Percentiles rank a stretch among this genome's conserved stretches.
phyloP scores from a whole-genome alignment of 2,888 invertebrate species.

The Octonoba sinensis region DNA sequence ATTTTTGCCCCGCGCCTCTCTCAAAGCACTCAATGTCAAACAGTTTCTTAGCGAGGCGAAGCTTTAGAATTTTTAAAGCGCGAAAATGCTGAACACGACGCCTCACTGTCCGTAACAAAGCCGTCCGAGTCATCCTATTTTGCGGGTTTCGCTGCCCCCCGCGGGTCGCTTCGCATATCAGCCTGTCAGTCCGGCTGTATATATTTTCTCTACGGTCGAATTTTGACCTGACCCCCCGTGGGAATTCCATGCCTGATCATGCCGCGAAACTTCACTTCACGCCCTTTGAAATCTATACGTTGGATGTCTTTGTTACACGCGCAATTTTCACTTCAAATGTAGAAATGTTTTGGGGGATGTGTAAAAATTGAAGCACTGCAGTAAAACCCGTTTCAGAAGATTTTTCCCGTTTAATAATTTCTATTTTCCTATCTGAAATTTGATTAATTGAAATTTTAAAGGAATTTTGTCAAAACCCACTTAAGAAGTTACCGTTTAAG shows the following conservation, averaged over 20 bases:
- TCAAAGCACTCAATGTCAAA: too few relatives aligned
- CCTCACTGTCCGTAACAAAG: conserved; percentile 9
- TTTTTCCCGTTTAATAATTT: too few relatives aligned
- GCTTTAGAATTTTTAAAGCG: conserved; percentile 1
- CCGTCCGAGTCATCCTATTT: conserved; percentile 16
- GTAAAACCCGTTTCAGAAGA: too few relatives aligned
- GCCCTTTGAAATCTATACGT: conserved; percentile 16
- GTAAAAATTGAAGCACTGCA: too few relatives aligned
- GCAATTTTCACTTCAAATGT: conserved; percentile 40
- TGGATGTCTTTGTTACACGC: conserved; percentile 55
- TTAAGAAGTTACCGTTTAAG: too few relatives aligned
- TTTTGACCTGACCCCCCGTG: conserved; percentile 56
- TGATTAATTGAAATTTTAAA: too few relatives aligned
- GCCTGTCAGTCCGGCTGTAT: conserved; percentile 55
- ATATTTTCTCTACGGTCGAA: conserved; percentile 45
- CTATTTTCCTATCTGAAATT: too few relatives aligned
- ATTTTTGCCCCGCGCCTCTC: too few relatives aligned
- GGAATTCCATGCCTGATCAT: not conserved
- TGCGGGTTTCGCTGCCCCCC: conserved; percentile 17
- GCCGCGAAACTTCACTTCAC: conserved; percentile 20
- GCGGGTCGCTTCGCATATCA: conserved; percentile 23
- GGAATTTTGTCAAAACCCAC: too few relatives aligned
- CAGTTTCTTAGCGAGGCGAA: conserved; percentile 1
- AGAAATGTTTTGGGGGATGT: too few relatives aligned
- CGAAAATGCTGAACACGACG: conserved; percentile 10